A percentile compares a stretch with the other conserved stretches of the same genome.
phyloP scores from a whole-genome alignment of 92 coral and sea anemone species.

The Porites rus region DNA sequence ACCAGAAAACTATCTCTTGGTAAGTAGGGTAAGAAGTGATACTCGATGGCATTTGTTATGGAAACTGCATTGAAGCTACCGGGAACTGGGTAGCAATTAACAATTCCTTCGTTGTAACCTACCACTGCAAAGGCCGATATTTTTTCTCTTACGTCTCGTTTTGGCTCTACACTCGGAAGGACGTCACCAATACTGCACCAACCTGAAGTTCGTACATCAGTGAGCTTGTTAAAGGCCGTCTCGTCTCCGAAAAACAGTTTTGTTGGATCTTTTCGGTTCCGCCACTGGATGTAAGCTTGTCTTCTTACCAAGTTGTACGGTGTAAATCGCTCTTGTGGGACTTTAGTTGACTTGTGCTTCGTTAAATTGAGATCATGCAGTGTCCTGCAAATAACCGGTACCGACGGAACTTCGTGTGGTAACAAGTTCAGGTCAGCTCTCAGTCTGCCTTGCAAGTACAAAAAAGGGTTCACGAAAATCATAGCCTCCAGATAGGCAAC shows the following conservation, averaged over 20 bases:
- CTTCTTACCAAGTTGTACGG: constrained; percentile 28
- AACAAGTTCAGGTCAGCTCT: constrained; percentile 25
- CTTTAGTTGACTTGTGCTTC: constrained; percentile 40
- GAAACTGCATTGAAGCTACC: constrained; percentile 32
- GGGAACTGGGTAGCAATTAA: constrained; percentile 11
- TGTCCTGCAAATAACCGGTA: constrained; percentile 26
- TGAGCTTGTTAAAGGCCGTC: constrained; percentile 27
- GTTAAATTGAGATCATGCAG: constrained; percentile 27
- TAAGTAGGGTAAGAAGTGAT: background rate
- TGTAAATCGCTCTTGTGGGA: constrained; percentile 42
- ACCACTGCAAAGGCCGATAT: constrained; percentile 44
- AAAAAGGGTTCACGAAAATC: no score
- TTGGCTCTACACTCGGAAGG: background rate
- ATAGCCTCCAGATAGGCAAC: background rate
- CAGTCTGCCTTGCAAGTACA: background rate
- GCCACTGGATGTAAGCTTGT: constrained; percentile 38
- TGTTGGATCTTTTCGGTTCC: constrained; percentile 38
- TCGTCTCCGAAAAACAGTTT: constrained; percentile 46
- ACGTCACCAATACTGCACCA: constrained; percentile 13
- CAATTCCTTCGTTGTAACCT: constrained; percentile 21
- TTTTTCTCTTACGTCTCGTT: constrained; percentile 24
- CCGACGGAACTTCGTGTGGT: constrained; percentile 39
- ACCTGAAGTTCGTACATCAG: constrained; percentile 22
- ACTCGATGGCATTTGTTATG: constrained; percentile 42
- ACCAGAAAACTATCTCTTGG: constrained; percentile 5